A percentile compares a stretch with the other conserved stretches of the same genome.
These are phyloP conservation scores for Cephalopholis sonnerati DNA, from an alignment of 2,113 vertebrate genomes.

Conservation along the genomic window DNA sequence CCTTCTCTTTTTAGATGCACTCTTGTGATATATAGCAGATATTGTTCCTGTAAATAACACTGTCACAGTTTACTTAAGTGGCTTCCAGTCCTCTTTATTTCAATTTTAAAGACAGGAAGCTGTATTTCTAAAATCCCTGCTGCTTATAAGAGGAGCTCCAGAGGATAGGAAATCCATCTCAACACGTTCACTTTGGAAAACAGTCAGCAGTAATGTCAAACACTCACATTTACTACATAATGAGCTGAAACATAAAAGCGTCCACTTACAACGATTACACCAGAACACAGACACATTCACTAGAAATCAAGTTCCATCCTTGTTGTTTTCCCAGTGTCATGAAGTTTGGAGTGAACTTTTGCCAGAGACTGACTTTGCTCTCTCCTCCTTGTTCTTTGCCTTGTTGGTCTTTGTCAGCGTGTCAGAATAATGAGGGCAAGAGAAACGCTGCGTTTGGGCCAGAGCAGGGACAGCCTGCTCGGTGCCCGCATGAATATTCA, in stretches of 20 bases:
- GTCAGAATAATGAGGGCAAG: slow-evolving; percentile 81
- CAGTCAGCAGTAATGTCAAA: background rate
- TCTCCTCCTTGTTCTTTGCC: slow-evolving; percentile 71
- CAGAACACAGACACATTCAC: background rate
- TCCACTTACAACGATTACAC: background rate
- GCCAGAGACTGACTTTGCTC: slow-evolving; percentile 73
- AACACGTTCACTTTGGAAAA: background rate
- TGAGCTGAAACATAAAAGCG: slow-evolving; percentile 7
- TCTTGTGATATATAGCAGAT: slow-evolving; percentile 3
- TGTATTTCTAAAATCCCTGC: background rate
- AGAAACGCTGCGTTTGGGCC: slow-evolving; percentile 56
- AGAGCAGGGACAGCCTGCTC: slow-evolving; percentile 58
- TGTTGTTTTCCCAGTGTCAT: slow-evolving; percentile 13
- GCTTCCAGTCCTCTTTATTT: background rate
- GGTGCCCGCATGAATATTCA: slow-evolving; percentile 80
- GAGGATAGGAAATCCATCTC: background rate
- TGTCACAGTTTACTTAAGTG: background rate
- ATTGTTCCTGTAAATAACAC: slow-evolving; percentile 5
- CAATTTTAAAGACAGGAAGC: background rate
- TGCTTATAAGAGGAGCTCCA: background rate
- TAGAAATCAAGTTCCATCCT: background rate
- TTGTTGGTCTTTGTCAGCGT: slow-evolving; percentile 76
- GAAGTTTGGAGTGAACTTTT: slow-evolving; percentile 71
- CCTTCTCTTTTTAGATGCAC: background rate
- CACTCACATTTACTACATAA: background rate